Conservation (phyloP, 2,797 vertebrate genomes). For the Odontamblyopus rebecca region DNA sequence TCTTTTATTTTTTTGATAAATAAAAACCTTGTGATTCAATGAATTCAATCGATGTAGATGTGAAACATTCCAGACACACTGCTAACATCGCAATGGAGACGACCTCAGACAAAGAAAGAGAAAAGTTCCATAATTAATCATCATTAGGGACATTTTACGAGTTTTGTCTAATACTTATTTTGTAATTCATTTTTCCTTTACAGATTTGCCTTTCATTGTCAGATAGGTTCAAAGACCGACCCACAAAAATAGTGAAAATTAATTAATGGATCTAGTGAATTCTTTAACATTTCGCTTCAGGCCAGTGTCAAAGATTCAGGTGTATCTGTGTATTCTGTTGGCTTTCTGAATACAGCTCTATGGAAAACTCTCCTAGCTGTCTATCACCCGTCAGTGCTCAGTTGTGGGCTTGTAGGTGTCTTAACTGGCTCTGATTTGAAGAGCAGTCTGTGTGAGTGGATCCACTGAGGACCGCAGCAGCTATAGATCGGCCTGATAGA, state of each 20-base stretch:
- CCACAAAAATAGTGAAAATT: background rate
- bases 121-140: no score
- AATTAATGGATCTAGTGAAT: background rate
- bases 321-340: constrained; percentile 33
- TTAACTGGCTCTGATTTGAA: constrained; percentile 56
- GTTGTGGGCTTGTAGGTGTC: constrained; percentile 36
- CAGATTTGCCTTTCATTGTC: no score
- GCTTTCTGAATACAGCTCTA: constrained; percentile 26
- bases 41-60: no score
- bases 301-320: background rate
- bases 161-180: no score
- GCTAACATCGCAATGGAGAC: no score
- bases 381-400: constrained; percentile 36
- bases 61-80: no score
- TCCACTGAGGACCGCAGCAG: constrained; percentile 39
- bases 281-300: background rate
- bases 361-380: constrained; percentile 21
- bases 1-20: no score
- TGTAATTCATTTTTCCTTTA: no score
- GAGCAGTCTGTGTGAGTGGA: constrained; percentile 34
- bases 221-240: background rate
- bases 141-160: no score
- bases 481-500: constrained; percentile 44
- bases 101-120: no score
- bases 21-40: background rate